Evolutionary conservation across 1,140 invertebrate species (phyloP), one percentile per base, ranked within the genome.

Genomic region (Galleria mellonella): DNA sequence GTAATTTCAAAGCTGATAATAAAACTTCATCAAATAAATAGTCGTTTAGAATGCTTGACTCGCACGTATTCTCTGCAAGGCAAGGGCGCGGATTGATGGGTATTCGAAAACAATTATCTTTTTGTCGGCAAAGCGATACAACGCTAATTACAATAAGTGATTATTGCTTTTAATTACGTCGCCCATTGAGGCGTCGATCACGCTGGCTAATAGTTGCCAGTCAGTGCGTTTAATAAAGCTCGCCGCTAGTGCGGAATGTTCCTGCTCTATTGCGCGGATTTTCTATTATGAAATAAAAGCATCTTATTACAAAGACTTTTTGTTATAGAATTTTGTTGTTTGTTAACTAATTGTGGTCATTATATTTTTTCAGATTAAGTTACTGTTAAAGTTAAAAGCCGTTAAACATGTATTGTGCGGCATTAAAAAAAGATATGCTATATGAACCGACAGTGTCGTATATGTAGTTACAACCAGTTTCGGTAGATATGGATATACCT

Each of bases 121-220:
- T 75, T 77, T 78, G 73, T 77, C 67, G 71, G 68, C 67, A 51
- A 51, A 60, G 45, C 63, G 66, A 72, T 76, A 77, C 67, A 23
- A 23, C 35, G 71, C 65, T 81, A 82, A 84, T 84, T 82, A 84
- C 71, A 77, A 72, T 78, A 78, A 82, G 76, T 81, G 77, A 78
- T 81, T 69, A 78, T 82, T 79, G 70, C 67, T 58, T 79, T 84
- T 83, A 82, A 84, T 84, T 81, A 82, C 64, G 62, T 52, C 67
- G 61, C 64, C 67, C 74, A 78, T 84, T 78, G 50, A 82, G 52
- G 59, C 67, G 81, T 77, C 76, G 54, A 72, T 81, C 76, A 83
- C 53, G 49, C 54, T 58, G 44, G 50, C 53, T 65, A 68, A 74
- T 78, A 82, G 67, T 78, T 76, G 72, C 70, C 70, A 77, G 76